Evolutionary conservation across 2,113 vertebrate species (phyloP), one percentile per base, ranked within the genome.

Genomic region (Anguilla japonica): DNA sequence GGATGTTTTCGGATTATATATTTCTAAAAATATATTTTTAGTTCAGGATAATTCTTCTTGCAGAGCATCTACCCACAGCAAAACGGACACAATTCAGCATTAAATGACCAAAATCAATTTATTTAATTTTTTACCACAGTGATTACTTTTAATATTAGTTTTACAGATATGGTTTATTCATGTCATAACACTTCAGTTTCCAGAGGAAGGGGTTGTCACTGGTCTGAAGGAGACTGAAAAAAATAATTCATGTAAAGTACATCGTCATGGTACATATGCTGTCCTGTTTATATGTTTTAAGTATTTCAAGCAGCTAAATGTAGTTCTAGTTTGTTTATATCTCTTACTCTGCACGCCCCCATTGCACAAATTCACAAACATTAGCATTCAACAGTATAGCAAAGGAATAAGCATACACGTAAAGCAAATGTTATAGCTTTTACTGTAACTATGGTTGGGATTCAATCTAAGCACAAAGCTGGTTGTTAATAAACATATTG

Each of bases 11-110:
- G 43, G 4, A 46, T 46, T 6, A 46, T 46, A 9, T 46, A 46
- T 46, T 46, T 46, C 43, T 1, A 5, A 46, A 53, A 53, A 53
- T 11, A 53, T 4, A 11, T 53, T 53, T 53, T 53, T 53, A 14
- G 50, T 53, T 53, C 8, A 53, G 11, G 7, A 53, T 85, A 85
- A 85, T 81, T 18, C 22, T n/a, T 60, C 56, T 50, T 56, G 46
- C 29, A 81, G 57, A 78, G 78, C 84, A 85, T 78, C 56, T 85
- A 60, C 56, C 75, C 78, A 85, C 20, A 80, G 84, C 79, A 34
- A 57, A n/a, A 57, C 75, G 79, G 67, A 41, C 71, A 34, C 29
- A 7, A 6, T 13, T 39, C 53, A 60, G 50, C 15, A 60, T 63
- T n/a, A 60, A 26, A 15, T 46, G 14, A 60, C 84, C 79, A 78